Evolutionary conservation across 2,113 vertebrate genomes (phyloP), one percentile per base, ranked within the genome.

Genomic region (Bubo blakistoni): DNA sequence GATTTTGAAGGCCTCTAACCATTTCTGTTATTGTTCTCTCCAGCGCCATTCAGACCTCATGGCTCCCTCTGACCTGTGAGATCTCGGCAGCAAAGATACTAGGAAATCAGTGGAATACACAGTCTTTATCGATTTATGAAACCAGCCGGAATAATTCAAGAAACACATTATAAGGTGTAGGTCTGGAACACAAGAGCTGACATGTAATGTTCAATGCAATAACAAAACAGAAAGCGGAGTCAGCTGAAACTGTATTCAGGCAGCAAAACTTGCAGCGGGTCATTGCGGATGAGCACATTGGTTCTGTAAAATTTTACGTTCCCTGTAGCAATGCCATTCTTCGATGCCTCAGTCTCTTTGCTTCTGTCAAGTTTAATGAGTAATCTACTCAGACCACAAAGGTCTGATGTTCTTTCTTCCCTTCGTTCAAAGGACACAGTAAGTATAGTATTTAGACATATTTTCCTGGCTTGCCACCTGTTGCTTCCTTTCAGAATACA

Each of bases 31-130:
- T 22, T 63, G 10, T 49, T 83, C 34, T 77, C 18, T 36, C 30
- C 0, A 0, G 9, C 59, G 73, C 46, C 27, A 13, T 63, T 72
- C 73, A 63, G 19, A 29, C 9, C 40, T 46, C 32, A 7, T 3
- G 1, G 16, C 44, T 78, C 51, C 47, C 47, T 92, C 58, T 77
- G 49, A 83, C 40, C 54, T 49, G 18, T 61, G 49, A 73, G 55
- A 46, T 51, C 67, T 72, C 40, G 34, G 34, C 27, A 12, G 8
- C 11, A 44, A 91, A 83, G 8, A 30, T 55, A 21, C 18, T 16
- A 54, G 20, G 19, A 87, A 88, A 40, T 18, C 25, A 67, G 25
- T 59, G 26, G 42, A 32, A 70, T 26, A 57, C 3, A 1, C 11
- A 55, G 14, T 5, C 40, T 29, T 18, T 49, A 81, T 9, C 49